phyloP scores from a whole-genome alignment of 2,888 invertebrate species.

The Gortyna flavago region DNA sequence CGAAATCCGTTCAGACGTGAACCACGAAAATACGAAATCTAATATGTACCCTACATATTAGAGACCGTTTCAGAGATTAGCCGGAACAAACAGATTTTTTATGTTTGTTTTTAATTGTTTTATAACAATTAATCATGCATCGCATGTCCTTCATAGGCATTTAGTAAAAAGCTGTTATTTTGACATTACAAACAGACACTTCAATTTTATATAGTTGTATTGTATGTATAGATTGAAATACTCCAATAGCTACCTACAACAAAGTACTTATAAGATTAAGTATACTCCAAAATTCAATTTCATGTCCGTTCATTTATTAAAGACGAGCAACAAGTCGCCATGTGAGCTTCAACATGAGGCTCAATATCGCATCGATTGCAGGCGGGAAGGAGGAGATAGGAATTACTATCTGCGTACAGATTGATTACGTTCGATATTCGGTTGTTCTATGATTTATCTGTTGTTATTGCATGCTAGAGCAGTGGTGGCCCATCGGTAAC shows the following conservation, averaged over 20 bases:
- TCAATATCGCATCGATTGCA: constrained; percentile 34
- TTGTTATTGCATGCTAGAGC: neutral
- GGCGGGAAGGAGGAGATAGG: neutral
- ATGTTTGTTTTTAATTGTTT: no score
- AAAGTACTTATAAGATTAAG: neutral
- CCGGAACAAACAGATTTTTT: neutral
- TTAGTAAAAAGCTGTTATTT: neutral
- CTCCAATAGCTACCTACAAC: neutral
- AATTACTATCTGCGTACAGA: neutral
- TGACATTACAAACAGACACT: no score
- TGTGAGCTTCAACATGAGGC: constrained; percentile 24
- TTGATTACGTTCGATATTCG: constrained; percentile 28
- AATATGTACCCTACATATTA: no score
- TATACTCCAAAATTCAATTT: constrained; percentile 43
- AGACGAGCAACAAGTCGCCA: constrained; percentile 43
- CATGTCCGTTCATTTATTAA: constrained; percentile 38
- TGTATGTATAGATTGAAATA: neutral
- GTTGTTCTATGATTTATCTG: constrained; percentile 3
- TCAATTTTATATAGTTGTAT: neutral
- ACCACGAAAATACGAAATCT: no score
- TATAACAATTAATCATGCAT: no score
- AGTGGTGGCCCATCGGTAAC: neutral
- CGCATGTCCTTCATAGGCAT: neutral
- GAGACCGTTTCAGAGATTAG: neutral
- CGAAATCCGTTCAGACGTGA: no score